Base-by-base conservation (phyloP, 2,888 invertebrate species). In the Pandemis heparana region DNA sequence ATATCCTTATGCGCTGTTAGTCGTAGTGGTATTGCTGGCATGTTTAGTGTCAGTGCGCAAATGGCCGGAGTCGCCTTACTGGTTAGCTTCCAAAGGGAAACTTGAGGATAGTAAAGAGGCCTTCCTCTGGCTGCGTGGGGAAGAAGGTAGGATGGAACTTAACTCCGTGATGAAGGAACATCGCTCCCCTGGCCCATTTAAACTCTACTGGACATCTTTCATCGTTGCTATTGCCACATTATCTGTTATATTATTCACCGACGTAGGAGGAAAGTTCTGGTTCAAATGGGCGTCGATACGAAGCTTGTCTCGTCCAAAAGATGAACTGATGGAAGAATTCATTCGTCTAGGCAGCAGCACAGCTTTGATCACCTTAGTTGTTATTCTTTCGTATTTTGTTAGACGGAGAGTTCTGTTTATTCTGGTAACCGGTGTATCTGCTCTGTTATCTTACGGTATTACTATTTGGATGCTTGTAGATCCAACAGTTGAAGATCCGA, bases 31-130 rank as follows among this genome's bases (percentile, higher is more conserved):
- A 32, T 23, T 23, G 14, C 23, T 63, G 8, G 4, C 23, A 3
- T 43, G 63, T 32, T 14, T 63, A n/a, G 18, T 12, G 0, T 14
- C 43, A 12, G 23, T 9, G 16, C 23, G 43, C 8, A 14, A 10
- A n/a, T 63, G 63, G 63, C 63, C 63, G 12, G 63, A 63, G 23
- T 63, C 63, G 1, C 63, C 63, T 7, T 63, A 63, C 14, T 63
- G 63, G 63, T 8, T 63, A 46, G 46, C 43, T 46, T 16, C 14
- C 1, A 18, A 41, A 23, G 46, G 23, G 16, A 23, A n/a, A 16
- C 23, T 43, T 23, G 23, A n/a, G 14, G 46, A 63, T 3, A 23
- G 43, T 23, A 14, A 6, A 16, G 12, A 32, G 32, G 10, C 46
- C 14, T 14, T 63, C 12, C 18, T 23, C 5, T 46, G 63, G 63